A percentile compares a stretch with the other conserved stretches of the same genome.
phyloP scores from a whole-genome alignment of 2,113 vertebrate genomes.

The Hydrochoerus hydrochaeris region DNA sequence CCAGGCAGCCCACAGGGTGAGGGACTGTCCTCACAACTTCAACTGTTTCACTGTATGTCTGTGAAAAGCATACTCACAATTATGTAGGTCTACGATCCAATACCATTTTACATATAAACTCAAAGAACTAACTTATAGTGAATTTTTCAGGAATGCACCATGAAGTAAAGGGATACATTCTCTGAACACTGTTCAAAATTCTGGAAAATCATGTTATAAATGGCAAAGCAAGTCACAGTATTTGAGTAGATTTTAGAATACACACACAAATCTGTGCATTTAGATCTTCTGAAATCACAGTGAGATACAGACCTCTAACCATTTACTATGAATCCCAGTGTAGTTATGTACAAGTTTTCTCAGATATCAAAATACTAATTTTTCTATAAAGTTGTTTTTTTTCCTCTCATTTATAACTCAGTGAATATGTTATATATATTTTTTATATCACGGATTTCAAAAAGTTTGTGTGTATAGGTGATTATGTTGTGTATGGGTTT shows the following conservation, averaged over 20 bases:
- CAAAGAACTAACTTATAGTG: neutral
- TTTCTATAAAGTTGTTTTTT: slow-evolving; percentile 16
- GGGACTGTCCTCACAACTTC: neutral
- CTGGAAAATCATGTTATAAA: neutral
- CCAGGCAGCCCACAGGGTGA: neutral
- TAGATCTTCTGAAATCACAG: neutral
- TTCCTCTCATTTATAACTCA: slow-evolving; percentile 35
- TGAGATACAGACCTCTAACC: neutral
- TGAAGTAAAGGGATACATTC: neutral
- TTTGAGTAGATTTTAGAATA: neutral
- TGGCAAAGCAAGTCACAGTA: neutral
- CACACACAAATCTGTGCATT: neutral
- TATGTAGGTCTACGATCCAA: neutral
- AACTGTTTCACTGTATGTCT: neutral
- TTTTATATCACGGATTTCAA: neutral
- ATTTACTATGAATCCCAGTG: neutral
- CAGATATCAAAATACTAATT: slow-evolving; percentile 3
- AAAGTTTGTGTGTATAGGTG: neutral
- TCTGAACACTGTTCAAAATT: neutral
- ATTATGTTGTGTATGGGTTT: slow-evolving; percentile 15
- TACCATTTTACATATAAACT: neutral
- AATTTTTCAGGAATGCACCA: neutral
- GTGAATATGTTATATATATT: too few species aligned
- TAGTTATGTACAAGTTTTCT: neutral
- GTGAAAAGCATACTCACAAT: neutral